These are phyloP conservation scores for Haplochromis burtoni DNA, from an alignment of 2,113 vertebrate genomes.

Conservation along the genomic window DNA sequence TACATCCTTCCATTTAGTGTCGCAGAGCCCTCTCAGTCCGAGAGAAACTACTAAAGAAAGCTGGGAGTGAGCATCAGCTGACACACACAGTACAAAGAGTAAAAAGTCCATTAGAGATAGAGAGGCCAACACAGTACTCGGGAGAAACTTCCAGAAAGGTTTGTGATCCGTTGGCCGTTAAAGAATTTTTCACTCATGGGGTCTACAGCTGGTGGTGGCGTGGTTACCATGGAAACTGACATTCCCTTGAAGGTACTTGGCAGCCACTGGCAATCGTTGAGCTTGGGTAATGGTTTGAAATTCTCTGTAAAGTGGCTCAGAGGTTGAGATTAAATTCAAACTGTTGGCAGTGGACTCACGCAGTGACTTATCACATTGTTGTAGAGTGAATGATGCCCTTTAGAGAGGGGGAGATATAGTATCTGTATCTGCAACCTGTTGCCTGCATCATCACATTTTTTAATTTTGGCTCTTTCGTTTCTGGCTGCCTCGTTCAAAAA, in stretches of 20 bases:
- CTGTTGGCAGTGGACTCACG: neutral
- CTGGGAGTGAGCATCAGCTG: neutral
- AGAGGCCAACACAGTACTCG: neutral
- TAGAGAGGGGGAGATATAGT: neutral
- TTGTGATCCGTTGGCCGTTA: neutral
- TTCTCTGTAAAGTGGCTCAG: conserved; percentile 52
- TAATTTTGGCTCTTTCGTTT: neutral
- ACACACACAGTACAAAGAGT: neutral
- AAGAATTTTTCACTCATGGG: conserved; percentile 1
- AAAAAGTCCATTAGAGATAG: neutral
- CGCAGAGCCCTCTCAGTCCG: neutral
- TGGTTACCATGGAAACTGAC: conserved; percentile 72
- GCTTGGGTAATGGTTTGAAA: conserved; percentile 57
- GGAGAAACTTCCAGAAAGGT: neutral
- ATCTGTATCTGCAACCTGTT: neutral
- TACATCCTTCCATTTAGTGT: neutral
- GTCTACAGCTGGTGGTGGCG: conserved; percentile 15
- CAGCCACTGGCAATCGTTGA: conserved; percentile 56
- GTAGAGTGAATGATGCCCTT: neutral
- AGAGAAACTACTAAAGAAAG: neutral
- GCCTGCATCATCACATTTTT: neutral
- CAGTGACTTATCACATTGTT: conserved; percentile 15
- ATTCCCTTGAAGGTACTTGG: conserved; percentile 57
- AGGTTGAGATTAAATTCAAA: conserved; percentile 40
- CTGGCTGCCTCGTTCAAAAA: neutral